These are phyloP conservation scores for Dryoscopus gambensis DNA, from an alignment of 2,113 vertebrate genomes.

Conservation along the genomic window DNA sequence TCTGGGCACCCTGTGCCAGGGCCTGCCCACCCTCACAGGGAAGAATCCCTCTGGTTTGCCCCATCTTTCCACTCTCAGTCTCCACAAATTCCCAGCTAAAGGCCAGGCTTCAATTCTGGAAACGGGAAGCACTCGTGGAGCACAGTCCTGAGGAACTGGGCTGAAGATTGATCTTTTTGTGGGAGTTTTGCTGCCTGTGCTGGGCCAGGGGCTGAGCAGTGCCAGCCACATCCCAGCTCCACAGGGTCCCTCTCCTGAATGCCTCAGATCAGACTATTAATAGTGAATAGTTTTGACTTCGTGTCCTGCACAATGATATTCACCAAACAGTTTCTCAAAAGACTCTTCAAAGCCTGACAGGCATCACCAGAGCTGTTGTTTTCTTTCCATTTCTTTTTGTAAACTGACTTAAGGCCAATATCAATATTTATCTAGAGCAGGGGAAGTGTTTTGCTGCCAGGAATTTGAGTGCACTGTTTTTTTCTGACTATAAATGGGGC, in stretches of 20 bases:
- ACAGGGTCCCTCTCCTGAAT: background rate
- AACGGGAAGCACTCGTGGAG: fast-evolving
- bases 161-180: background rate
- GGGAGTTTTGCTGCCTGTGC: background rate
- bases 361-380: constrained; percentile 32
- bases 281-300: background rate
- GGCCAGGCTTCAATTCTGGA: background rate
- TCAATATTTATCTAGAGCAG: constrained; percentile 67
- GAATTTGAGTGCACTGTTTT: constrained; percentile 54
- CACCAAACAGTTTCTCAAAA: background rate
- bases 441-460: constrained; percentile 56
- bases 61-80: background rate
- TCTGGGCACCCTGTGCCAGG: background rate
- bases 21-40: background rate
- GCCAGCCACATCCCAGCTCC: background rate
- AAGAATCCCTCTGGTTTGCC: background rate
- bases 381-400: constrained; percentile 42
- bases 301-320: background rate
- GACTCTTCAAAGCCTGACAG: constrained; percentile 4
- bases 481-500: constrained; percentile 40
- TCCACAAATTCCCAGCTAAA: background rate
- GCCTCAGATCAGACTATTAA: background rate
- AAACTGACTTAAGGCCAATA: constrained; percentile 61
- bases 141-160: fast-evolving
- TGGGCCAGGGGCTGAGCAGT: background rate